A percentile compares a stretch with the other conserved stretches of the same genome.
Conservation (phyloP, 2,888 invertebrate species). For the Aradus depressus region DNA sequence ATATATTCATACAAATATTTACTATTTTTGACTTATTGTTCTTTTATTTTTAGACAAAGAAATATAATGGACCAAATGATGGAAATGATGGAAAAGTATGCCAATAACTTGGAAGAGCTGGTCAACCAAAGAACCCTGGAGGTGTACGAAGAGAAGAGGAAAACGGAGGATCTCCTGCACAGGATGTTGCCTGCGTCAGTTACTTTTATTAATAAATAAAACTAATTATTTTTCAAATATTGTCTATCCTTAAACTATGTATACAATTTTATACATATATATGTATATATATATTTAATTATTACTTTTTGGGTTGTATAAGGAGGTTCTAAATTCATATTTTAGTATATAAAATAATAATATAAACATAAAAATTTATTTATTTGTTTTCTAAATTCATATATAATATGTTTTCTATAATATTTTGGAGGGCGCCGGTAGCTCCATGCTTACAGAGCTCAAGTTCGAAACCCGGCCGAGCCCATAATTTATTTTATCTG, state of each 20-base stretch:
- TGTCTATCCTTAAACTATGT: no score
- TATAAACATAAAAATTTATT: not conserved
- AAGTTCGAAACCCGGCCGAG: no score
- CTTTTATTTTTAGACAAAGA: slow-evolving; percentile 48
- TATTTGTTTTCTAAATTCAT: not conserved
- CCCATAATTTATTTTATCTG: no score
- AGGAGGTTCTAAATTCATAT: not conserved
- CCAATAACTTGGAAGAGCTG: slow-evolving; percentile 87
- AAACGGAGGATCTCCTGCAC: slow-evolving; percentile 84
- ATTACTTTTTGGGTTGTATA: no score
- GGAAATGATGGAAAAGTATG: slow-evolving; percentile 95
- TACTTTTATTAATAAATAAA: no score
- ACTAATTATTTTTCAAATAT: no score
- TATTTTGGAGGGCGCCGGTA: no score
- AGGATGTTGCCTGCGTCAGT: slow-evolving; percentile 76
- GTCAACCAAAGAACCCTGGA: slow-evolving; percentile 83
- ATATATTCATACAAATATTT: not conserved
- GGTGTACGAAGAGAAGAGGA: slow-evolving; percentile 82
- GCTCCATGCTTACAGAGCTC: no score
- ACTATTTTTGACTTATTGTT: not conserved
- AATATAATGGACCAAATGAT: slow-evolving; percentile 97
- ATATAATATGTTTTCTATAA: no score
- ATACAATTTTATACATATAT: no score
- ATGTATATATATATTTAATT: no score
- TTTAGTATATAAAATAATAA: not conserved